These are phyloP conservation scores for Muntiacus muntjak DNA, from an alignment of 2,113 vertebrate species.

Conservation along the genomic window DNA sequence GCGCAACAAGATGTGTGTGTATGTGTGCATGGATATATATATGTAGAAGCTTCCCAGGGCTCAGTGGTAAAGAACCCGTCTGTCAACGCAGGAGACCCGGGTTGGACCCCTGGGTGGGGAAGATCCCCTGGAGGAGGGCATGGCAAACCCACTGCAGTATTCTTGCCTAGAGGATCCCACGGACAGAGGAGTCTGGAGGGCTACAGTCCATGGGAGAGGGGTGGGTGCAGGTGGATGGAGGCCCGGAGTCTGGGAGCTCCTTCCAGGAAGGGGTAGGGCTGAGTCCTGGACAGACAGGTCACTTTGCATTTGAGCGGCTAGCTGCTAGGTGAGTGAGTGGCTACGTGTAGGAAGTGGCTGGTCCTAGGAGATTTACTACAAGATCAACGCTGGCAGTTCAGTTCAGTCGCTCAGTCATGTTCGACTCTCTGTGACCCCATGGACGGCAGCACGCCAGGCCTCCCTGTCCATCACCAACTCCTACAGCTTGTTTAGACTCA, in stretches of 20 bases:
- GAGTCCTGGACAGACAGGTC: fast-evolving
- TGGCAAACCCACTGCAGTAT: not conserved
- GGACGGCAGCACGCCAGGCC: not conserved
- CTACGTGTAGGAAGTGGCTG: fast-evolving
- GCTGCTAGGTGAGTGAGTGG: fast-evolving
- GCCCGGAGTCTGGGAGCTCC: not conserved
- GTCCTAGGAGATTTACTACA: too few species aligned
- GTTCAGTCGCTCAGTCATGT: fast-evolving
- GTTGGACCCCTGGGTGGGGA: not conserved
- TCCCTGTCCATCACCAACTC: not conserved
- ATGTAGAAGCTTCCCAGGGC: not conserved
- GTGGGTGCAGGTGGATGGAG: fast-evolving
- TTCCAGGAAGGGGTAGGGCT: fast-evolving
- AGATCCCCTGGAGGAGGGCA: not conserved
- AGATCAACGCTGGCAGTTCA: not conserved
- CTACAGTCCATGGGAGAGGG: not conserved
- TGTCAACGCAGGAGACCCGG: not conserved
- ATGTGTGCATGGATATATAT: not conserved
- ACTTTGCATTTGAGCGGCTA: fast-evolving
- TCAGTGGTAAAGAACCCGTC: not conserved
- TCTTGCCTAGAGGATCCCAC: not conserved
- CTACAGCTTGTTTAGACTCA: fast-evolving
- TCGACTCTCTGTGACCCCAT: fast-evolving
- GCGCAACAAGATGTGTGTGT: not conserved
- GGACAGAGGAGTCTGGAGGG: not conserved